These are phyloP conservation scores for Mesembrinibis cayennensis DNA, from an alignment of 2,113 vertebrate species.

Conservation along the genomic window DNA sequence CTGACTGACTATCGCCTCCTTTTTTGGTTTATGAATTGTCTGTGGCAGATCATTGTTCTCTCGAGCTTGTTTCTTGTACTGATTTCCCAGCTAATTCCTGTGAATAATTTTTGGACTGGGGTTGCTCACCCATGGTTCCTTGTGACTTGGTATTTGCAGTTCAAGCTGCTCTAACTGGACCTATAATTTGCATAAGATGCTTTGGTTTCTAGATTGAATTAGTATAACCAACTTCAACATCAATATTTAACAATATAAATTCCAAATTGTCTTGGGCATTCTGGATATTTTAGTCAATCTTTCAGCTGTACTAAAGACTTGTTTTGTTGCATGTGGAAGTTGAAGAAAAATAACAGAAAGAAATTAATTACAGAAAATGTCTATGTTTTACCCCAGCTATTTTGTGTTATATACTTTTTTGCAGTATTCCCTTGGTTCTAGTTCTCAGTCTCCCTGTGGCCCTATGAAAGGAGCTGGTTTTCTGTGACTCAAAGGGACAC, in stretches of 20 bases:
- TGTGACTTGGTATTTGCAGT: background rate
- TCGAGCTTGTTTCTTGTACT: background rate
- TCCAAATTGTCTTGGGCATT: background rate
- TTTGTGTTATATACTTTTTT: background rate
- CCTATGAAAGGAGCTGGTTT: background rate
- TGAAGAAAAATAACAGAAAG: background rate
- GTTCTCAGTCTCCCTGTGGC: background rate
- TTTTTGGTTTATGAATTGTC: background rate
- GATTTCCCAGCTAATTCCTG: background rate
- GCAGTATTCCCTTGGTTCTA: background rate
- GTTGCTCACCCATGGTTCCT: background rate
- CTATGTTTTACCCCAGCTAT: background rate
- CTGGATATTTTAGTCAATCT: background rate
- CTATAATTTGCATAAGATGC: background rate
- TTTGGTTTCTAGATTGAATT: background rate
- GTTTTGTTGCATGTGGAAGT: background rate
- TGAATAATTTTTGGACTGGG: background rate
- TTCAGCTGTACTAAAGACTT: background rate
- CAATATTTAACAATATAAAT: background rate
- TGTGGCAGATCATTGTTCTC: background rate
- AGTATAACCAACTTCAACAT: background rate
- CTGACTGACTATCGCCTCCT: background rate
- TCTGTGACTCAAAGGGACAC: background rate
- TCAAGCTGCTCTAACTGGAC: background rate
- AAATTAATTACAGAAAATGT: background rate